Percentiles rank a stretch among this genome's conserved stretches.
Evolutionary conservation across 2,797 vertebrate species (phyloP).

Genomic region (Trematomus bernacchii): DNA sequence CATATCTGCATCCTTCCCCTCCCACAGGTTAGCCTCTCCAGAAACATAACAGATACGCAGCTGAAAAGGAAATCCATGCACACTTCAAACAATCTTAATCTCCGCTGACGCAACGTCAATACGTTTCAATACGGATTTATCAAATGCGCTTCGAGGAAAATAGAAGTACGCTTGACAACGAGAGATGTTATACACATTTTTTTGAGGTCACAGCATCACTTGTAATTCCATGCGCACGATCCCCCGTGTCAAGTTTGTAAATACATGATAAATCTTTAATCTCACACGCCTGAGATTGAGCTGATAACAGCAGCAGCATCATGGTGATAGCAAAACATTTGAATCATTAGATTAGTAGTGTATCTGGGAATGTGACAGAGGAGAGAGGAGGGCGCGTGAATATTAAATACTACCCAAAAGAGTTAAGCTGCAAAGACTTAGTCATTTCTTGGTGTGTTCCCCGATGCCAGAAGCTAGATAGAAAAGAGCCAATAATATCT

Average conservation of each 20-base stretch:
- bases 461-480: slow-evolving; percentile 49
- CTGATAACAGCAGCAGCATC: slow-evolving; percentile 47
- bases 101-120: slow-evolving; percentile 71
- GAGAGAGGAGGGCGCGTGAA: slow-evolving; percentile 26
- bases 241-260: slow-evolving; percentile 67
- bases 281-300: slow-evolving; percentile 65
- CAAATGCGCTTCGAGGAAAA: slow-evolving; percentile 61
- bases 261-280: slow-evolving; percentile 78
- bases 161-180: slow-evolving; percentile 58
- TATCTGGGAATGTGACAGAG: slow-evolving; percentile 43
- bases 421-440: slow-evolving; percentile 53
- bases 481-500: slow-evolving; percentile 72
- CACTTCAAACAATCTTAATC: slow-evolving; percentile 85
- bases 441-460: slow-evolving; percentile 21
- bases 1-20: slow-evolving; percentile 73
- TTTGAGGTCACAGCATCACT: slow-evolving; percentile 65
- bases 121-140: slow-evolving; percentile 79
- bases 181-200: slow-evolving; percentile 42
- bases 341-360: slow-evolving; percentile 68
- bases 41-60: slow-evolving; percentile 71
- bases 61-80: slow-evolving; percentile 80
- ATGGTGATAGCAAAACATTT: slow-evolving; percentile 45
- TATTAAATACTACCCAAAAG: slow-evolving; percentile 66
- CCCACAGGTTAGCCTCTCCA: slow-evolving; percentile 67
- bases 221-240: slow-evolving; percentile 59